Conservation (phyloP, 2,888 invertebrate genomes). For the Epinotia demarniana region DNA sequence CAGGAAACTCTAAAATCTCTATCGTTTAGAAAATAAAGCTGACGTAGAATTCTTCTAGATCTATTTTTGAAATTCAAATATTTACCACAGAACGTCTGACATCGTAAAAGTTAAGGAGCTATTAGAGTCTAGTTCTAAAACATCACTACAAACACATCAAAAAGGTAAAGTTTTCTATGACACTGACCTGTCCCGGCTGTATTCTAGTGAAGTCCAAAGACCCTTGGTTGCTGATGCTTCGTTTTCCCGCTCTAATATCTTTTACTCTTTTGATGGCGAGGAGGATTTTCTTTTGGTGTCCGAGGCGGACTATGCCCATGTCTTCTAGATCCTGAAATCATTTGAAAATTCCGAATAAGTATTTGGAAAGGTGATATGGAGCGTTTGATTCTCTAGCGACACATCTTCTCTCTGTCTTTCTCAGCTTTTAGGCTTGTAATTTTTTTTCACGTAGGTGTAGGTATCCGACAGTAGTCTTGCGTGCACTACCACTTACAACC, state of each 20-base stretch:
- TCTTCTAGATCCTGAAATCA: slow-evolving; percentile 94
- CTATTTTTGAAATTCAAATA: slow-evolving; percentile 34
- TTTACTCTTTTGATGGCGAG: slow-evolving; percentile 98
- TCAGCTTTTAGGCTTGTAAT: no score
- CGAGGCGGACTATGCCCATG: slow-evolving; percentile 95
- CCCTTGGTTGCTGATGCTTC: slow-evolving; percentile 84
- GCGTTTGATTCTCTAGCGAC: no score
- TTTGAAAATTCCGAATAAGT: neutral
- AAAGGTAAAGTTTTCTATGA: slow-evolving; percentile 49
- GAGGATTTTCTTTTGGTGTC: slow-evolving; percentile 99
- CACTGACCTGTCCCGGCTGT: slow-evolving; percentile 81
- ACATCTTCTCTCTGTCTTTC: no score
- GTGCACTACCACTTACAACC: no score
- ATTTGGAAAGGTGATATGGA: neutral
- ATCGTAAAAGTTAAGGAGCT: slow-evolving; percentile 57
- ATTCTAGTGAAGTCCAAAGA: slow-evolving; percentile 78
- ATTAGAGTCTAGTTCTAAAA: slow-evolving; percentile 72
- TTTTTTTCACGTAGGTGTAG: no score
- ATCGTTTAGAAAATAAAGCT: slow-evolving; percentile 58
- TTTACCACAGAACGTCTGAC: slow-evolving; percentile 56
- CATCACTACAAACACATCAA: slow-evolving; percentile 75
- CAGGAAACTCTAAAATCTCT: slow-evolving; percentile 60
- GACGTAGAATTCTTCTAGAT: slow-evolving; percentile 49
- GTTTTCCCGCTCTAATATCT: slow-evolving; percentile 95
- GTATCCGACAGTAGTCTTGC: no score